A percentile compares a stretch with the other conserved stretches of the same genome.
Conservation (phyloP, 23 tunicate species). For the Halocynthia aurantium region DNA sequence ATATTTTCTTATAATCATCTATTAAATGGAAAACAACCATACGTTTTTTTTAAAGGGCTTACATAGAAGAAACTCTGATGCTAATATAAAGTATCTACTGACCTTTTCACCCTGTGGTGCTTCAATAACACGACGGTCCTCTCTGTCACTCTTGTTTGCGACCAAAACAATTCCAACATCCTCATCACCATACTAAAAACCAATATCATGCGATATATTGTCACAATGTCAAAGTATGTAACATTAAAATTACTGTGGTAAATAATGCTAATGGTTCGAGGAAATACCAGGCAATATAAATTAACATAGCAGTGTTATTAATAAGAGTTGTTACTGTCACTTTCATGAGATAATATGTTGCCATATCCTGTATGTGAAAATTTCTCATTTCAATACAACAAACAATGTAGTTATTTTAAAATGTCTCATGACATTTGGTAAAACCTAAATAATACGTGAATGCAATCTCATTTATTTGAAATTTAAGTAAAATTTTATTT, state of each 20-base stretch:
- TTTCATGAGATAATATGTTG: no score
- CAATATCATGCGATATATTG: neutral
- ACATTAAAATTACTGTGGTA: neutral
- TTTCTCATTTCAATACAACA: no score
- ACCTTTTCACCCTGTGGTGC: constrained; percentile 7
- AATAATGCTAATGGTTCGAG: neutral
- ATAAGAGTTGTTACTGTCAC: no score
- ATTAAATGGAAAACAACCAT: no score
- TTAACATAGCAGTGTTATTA: neutral
- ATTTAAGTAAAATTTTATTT: no score
- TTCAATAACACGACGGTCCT: constrained; percentile 12
- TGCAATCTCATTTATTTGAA: no score
- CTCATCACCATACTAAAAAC: constrained; percentile 48
- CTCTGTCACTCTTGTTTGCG: constrained; percentile 23
- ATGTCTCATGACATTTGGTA: no score
- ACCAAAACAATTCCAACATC: constrained; percentile 25
- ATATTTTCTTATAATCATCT: no score
- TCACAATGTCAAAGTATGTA: neutral
- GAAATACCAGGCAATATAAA: neutral
- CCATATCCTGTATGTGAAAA: no score
- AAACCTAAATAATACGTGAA: no score
- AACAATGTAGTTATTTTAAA: no score
- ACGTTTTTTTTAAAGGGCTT: no score
- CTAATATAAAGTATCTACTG: neutral
- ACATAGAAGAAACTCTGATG: neutral